Percentiles rank a stretch among this genome's conserved stretches.
Conservation (phyloP, 53 echinoderm and acorn worm genomes). For the Antedon mediterranea region DNA sequence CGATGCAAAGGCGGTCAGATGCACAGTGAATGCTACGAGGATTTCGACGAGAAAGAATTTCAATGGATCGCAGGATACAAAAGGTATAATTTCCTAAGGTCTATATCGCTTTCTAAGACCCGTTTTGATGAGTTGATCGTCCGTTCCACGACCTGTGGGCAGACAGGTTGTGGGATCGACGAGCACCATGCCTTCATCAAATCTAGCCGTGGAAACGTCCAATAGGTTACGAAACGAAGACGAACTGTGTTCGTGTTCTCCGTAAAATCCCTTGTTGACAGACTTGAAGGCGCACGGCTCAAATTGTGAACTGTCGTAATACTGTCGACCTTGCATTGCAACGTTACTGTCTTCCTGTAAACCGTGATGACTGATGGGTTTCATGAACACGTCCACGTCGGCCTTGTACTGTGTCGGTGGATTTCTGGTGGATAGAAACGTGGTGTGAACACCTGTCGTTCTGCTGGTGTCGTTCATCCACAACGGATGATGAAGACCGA, state of each 20-base stretch:
- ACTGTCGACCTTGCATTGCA: not conserved
- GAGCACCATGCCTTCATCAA: not conserved
- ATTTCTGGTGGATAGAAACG: not conserved
- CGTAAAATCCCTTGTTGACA: conserved; percentile 1
- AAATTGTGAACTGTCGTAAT: not conserved
- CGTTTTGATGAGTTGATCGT: not conserved
- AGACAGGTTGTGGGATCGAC: not conserved
- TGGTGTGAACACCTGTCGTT: not conserved
- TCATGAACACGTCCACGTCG: not conserved
- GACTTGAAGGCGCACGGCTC: not conserved
- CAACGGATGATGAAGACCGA: not conserved
- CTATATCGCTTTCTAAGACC: not conserved
- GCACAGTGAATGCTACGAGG: not conserved
- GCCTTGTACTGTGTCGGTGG: not conserved
- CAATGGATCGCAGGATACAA: not conserved
- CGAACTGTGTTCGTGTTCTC: not conserved
- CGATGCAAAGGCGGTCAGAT: not conserved
- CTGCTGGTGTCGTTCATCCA: not conserved
- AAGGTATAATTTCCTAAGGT: not conserved
- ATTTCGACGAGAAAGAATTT: not conserved
- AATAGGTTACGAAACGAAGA: not conserved
- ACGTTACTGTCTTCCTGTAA: not conserved
- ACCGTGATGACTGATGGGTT: not conserved
- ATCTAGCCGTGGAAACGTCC: not conserved
- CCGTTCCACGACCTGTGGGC: not conserved